Evolutionary conservation across 2,113 vertebrate genomes (phyloP).

Genomic region (mouse (Mus musculus)): DNA sequence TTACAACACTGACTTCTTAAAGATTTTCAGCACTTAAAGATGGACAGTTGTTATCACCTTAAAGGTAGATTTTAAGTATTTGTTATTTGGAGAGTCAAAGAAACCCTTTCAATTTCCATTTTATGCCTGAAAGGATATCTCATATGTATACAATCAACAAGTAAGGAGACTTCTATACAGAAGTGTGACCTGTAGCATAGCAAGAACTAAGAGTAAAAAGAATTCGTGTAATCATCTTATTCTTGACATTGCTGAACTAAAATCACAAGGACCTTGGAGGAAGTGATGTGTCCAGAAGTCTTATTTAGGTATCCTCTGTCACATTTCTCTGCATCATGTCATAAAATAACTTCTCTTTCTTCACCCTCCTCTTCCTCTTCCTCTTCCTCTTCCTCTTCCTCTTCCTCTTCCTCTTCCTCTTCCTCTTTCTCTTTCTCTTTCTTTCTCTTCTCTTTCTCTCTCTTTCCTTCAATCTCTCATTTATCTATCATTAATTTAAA

Average conservation of each 20-base stretch:
- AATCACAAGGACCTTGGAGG: neutral
- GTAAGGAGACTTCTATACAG: neutral
- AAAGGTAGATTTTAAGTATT: neutral
- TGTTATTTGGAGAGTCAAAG: neutral
- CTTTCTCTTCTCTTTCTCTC: too few relatives aligned
- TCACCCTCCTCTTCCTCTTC: too few relatives aligned
- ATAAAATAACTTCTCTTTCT: neutral
- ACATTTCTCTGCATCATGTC: neutral
- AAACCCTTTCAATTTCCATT: neutral
- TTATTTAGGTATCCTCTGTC: neutral
- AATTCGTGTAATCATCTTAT: neutral
- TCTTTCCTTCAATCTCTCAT: too few relatives aligned
- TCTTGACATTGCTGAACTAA: constrained; percentile 17
- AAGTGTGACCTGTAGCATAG: neutral
- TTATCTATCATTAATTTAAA: neutral
- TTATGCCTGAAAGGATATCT: neutral
- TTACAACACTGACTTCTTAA: neutral
- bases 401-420: too few relatives aligned
- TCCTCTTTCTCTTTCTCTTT: too few relatives aligned
- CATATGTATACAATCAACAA: neutral
- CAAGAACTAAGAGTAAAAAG: neutral
- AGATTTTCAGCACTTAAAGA: neutral
- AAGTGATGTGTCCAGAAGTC: neutral
- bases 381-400: too few relatives aligned
- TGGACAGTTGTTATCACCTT: neutral